Base-by-base conservation (phyloP, 2,888 invertebrate genomes). In the Aspidiotus destructor region DNA sequence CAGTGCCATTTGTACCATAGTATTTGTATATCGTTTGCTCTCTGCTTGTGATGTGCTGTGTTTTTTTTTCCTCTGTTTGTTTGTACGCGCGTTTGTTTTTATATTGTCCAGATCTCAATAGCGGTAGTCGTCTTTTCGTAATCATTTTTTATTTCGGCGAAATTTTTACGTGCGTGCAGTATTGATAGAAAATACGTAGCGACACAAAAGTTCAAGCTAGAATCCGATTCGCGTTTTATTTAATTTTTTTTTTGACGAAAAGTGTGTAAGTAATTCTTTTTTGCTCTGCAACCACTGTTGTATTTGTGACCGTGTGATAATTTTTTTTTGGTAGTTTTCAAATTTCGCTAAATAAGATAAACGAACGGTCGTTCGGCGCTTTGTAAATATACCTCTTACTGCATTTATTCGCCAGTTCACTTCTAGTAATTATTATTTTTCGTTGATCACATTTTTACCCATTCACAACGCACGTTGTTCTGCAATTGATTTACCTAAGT, bases 181-280 rank as follows among this genome's bases (percentile, higher is more conserved):
- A 48, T 48, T 48, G n/a, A 48, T n/a, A n/a, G n/a, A 48, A 48
- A 13, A 48, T n/a, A n/a, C 48, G 48, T 3, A 48, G n/a, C n/a
- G n/a, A 13, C n/a, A 48, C 2, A 48, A 11, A n/a, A 48, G 48
- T 48, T 48, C 48, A 13, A n/a, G n/a, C n/a, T 48, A 48, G 3
- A 48, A 3, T 13, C 11, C n/a, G n/a, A 13, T 48, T 48, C n/a
- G 10, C 48, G 48, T 48, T 48, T 48, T 48, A 48, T 2, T 48
- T 63, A 15, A n/a, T n/a, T 67, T 67, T 58, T 42, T 58, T 48
- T 60, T 60, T 48, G 41, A 41, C 7, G 44, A 67, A 67, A 67
- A 57, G 67, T 67, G 48, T 67, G 67, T 67, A 67, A 67, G 67
- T 67, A 67, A 15, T 58, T 48, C 60, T 48, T 58, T 58, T 17